Conservation (phyloP, 2,113 vertebrate species). For the Himantopus leucocephalus region DNA sequence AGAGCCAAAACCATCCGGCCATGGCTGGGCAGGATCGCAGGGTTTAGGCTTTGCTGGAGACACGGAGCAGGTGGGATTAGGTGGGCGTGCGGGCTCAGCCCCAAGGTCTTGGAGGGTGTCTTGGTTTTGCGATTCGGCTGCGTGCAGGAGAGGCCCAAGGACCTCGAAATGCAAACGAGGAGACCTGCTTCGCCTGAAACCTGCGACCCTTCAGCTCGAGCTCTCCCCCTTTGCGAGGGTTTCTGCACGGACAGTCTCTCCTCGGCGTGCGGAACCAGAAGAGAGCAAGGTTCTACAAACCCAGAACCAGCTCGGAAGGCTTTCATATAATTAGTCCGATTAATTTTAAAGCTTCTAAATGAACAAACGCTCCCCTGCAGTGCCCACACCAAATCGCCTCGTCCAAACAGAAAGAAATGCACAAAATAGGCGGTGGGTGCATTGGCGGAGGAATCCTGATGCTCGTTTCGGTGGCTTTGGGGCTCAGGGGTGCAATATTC, state of each 20-base stretch:
- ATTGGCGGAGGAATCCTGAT: neutral
- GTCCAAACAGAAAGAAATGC: accelerated
- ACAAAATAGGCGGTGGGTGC: neutral
- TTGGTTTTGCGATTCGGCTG: neutral
- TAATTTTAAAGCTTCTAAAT: slow-evolving; percentile 3
- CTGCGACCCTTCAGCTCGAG: neutral
- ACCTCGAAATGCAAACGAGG: neutral
- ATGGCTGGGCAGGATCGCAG: accelerated
- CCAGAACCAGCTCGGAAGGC: neutral
- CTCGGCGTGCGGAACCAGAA: neutral
- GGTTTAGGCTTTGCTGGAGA: neutral
- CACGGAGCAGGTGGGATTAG: neutral
- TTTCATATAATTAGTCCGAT: neutral
- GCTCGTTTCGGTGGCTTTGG: neutral
- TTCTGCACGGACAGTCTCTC: neutral
- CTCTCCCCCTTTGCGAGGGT: accelerated
- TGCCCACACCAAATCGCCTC: neutral
- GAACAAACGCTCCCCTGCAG: neutral
- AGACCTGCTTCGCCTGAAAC: neutral
- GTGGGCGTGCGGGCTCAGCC: neutral
- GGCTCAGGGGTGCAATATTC: neutral
- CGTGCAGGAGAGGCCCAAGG: neutral
- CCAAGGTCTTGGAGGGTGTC: too few species aligned
- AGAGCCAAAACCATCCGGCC: neutral
- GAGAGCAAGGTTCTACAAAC: neutral